Evolutionary conservation across 1,140 invertebrate genomes (phyloP), one percentile per base, ranked within the genome.

Genomic region (Oryctes rhinoceros): DNA sequence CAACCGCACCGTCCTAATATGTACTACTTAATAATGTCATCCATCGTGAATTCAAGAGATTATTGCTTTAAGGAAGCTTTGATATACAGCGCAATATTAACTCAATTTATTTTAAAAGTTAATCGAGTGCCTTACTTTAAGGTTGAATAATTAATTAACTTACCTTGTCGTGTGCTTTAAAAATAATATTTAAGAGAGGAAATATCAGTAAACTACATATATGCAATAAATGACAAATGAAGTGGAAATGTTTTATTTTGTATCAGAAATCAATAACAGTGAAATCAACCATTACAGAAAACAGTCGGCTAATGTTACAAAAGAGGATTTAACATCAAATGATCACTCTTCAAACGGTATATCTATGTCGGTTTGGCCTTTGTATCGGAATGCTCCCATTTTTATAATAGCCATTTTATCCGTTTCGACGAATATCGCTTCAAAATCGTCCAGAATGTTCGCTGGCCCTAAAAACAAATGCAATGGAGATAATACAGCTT

Each of bases 401-500:
- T 35, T 78, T 24, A 35, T 78, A 30, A 59, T 53, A 24, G 76
- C 76, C 13, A 59, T 78, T n/a, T 49, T 39, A 35, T 78, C 49
- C 24, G 49, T 59, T 78, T 80, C 79, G 4, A 80, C 24, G 48
- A 44, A 80, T 39, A 80, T 77, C 4, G 74, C 15, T 77, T 80
- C 62, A 67, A 80, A 80, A 24, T 77, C 79, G 47, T 80, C 75
- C 30, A 74, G 35, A 11, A 77, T 47, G 20, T 39, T 47, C 7
- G 79, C 49, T 44, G 49, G 35, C 35, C 74, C 74, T 76, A 1
- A 39, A 76, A 76, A 44, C 13, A 39, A 76, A 44, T 13, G 30
- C 4, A 67, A 67, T 13, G 13, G 53, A 53, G n/a, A 53, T 53
- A 53, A 30, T 3, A 44, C 5, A 44, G 39, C 0, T 44, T 10